phyloP scores from a whole-genome alignment of 2,113 vertebrate species.

The Oncorhynchus nerka region DNA sequence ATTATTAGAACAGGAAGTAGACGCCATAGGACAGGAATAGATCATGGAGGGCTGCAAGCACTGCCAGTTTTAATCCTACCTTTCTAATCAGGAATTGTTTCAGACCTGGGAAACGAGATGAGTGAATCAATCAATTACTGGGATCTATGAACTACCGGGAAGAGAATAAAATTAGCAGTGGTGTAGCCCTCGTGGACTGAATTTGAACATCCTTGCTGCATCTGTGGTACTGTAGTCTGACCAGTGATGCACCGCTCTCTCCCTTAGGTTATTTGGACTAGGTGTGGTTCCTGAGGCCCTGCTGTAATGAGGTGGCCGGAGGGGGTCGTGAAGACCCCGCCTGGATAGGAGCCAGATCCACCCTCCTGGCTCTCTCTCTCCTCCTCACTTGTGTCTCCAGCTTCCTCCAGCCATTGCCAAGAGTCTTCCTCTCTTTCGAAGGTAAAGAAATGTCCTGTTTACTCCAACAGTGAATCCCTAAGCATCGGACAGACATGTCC shows the following conservation, averaged over 20 bases:
- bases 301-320: constrained; percentile 58
- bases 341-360: constrained; percentile 12
- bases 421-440: constrained; percentile 74
- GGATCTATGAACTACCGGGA: no score
- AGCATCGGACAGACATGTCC: not conserved
- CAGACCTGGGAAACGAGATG: no score
- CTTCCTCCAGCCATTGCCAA: constrained; percentile 65
- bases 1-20: no score
- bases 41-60: no score
- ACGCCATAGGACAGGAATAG: no score
- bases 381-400: constrained; percentile 47
- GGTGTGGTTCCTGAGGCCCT: constrained; percentile 29
- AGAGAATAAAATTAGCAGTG: no score
- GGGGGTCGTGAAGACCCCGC: constrained; percentile 43
- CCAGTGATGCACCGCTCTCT: not conserved
- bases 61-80: no score
- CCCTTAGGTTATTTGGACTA: constrained; percentile 30
- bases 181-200: no score
- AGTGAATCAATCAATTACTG: no score
- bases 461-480: not conserved
- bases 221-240: no score
- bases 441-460: constrained; percentile 55
- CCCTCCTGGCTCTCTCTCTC: constrained; percentile 52
- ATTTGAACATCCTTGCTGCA: no score
- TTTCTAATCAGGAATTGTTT: no score